A percentile compares a stretch with the other conserved stretches of the same genome.
These are phyloP conservation scores for Choristoneura fumiferana DNA, from an alignment of 1,140 invertebrate species.

Conservation along the genomic window DNA sequence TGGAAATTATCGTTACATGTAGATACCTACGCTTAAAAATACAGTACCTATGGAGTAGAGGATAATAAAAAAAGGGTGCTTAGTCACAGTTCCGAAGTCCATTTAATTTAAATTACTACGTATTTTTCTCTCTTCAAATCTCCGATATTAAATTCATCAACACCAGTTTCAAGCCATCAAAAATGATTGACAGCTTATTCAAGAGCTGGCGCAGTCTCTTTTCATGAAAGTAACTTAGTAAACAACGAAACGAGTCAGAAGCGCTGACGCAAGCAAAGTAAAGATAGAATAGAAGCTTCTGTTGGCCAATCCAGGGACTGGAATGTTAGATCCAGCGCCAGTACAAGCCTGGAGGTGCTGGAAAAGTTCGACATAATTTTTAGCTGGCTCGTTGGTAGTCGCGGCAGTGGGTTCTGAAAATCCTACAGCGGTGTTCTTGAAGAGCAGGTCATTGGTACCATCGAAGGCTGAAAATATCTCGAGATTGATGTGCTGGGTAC, in stretches of 20 bases:
- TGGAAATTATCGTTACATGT: too few species aligned
- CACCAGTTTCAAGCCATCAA: too few species aligned
- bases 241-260: constrained; percentile 38
- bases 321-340: constrained; percentile 28
- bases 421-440: constrained; percentile 79
- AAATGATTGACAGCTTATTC: too few species aligned
- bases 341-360: constrained; percentile 62
- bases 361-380: constrained; percentile 70
- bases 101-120: too few species aligned
- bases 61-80: too few species aligned
- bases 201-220: too few species aligned
- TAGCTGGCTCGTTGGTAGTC: constrained; percentile 43
- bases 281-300: constrained; percentile 41
- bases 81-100: too few species aligned
- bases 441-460: constrained; percentile 74
- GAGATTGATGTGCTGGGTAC: constrained; percentile 72
- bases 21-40: too few species aligned
- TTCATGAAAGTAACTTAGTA: constrained; percentile 27
- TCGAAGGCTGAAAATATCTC: constrained; percentile 80
- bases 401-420: constrained; percentile 57
- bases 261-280: constrained; percentile 37
- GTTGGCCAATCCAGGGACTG: constrained; percentile 29
- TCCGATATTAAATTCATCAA: too few species aligned
- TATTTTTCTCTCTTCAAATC: too few species aligned
- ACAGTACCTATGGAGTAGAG: too few species aligned